Evolutionary conservation across 2,797 vertebrate species (phyloP).

Genomic region (Anguilla marmorata): DNA sequence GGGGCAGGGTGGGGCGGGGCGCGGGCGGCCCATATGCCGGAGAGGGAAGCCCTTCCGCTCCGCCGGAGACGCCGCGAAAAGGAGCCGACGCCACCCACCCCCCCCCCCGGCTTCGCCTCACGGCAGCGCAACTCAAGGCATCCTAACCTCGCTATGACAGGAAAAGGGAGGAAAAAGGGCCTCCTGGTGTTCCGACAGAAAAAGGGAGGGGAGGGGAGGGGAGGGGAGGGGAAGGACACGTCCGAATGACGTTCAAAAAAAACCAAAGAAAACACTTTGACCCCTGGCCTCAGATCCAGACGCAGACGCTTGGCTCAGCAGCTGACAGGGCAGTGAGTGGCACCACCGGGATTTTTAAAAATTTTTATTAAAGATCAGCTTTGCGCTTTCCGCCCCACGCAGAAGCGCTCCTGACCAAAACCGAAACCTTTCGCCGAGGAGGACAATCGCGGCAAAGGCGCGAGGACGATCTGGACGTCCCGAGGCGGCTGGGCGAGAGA

Average conservation of each 20-base stretch:
- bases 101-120: slow-evolving; percentile 54
- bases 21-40: slow-evolving; percentile 74
- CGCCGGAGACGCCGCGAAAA: slow-evolving; percentile 54
- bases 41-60: slow-evolving; percentile 55
- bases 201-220: background rate
- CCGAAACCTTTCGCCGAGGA: background rate
- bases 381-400: background rate
- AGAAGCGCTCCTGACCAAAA: background rate
- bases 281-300: background rate
- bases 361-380: background rate
- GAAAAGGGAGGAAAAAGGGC: no score
- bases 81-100: slow-evolving; percentile 66
- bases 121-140: no score
- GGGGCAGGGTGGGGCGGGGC: slow-evolving; percentile 68
- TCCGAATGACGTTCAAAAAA: background rate
- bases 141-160: no score
- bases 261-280: background rate
- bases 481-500: background rate
- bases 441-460: background rate
- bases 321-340: background rate
- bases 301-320: background rate
- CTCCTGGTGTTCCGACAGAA: background rate
- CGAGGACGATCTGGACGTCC: background rate
- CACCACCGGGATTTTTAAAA: background rate
- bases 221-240: slow-evolving; percentile 17